phyloP scores from a whole-genome alignment of 2,888 invertebrate species.

The Pyrochroa serraticornis region DNA sequence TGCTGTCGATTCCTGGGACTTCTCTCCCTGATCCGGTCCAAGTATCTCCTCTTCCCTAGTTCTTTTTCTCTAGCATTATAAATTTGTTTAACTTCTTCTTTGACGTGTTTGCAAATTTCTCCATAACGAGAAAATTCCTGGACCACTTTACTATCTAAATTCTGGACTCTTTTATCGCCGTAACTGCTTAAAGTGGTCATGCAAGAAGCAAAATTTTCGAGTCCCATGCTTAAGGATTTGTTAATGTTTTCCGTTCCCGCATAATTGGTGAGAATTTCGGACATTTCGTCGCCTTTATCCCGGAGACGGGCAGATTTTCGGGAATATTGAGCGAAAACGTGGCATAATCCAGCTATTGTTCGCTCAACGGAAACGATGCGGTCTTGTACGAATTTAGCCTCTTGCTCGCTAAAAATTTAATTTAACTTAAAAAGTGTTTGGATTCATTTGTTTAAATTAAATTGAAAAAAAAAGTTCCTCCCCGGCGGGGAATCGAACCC shows the following conservation, averaged over 20 bases:
- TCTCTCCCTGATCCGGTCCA: slow-evolving; percentile 73
- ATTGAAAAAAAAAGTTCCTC: too few species aligned
- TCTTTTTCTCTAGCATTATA: slow-evolving; percentile 68
- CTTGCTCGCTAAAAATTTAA: slow-evolving; percentile 68
- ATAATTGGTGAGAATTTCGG: slow-evolving; percentile 72
- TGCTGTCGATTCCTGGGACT: slow-evolving; percentile 77
- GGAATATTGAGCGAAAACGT: slow-evolving; percentile 75
- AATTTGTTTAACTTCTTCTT: slow-evolving; percentile 80
- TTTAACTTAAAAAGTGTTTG: too few species aligned
- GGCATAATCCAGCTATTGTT: slow-evolving; percentile 79
- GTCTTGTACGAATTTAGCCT: slow-evolving; percentile 85
- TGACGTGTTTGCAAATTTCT: slow-evolving; percentile 77
- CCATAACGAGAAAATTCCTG: slow-evolving; percentile 80
- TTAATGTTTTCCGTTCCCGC: slow-evolving; percentile 79
- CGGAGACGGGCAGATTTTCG: slow-evolving; percentile 79
- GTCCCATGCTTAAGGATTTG: slow-evolving; percentile 71
- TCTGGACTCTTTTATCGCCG: slow-evolving; percentile 76
- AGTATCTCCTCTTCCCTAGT: slow-evolving; percentile 58
- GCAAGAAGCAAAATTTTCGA: slow-evolving; percentile 75
- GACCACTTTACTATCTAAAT: slow-evolving; percentile 76
- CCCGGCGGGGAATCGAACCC: too few species aligned
- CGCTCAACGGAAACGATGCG: slow-evolving; percentile 79
- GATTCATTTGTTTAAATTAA: too few species aligned
- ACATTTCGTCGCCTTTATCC: slow-evolving; percentile 80
- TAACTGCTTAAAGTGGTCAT: slow-evolving; percentile 81